These are phyloP conservation scores for Abscondita cerata DNA, from an alignment of 2,888 invertebrate genomes.

Conservation along the genomic window DNA sequence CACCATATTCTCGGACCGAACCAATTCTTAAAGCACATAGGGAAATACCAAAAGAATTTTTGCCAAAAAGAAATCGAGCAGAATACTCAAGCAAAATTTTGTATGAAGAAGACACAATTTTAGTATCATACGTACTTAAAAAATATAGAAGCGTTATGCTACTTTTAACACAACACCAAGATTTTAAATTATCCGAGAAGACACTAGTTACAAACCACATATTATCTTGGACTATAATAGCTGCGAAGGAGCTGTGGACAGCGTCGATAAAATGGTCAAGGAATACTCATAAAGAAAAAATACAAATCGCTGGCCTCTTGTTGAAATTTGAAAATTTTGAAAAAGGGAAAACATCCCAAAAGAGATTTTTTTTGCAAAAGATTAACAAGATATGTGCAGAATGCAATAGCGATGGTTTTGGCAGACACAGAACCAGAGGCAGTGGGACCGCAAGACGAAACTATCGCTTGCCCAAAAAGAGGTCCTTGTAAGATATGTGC, in stretches of 20 bases:
- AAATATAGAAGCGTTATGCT: background rate
- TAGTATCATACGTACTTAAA: slow-evolving; percentile 1
- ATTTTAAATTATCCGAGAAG: background rate
- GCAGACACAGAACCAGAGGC: no score
- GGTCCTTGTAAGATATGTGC: no score
- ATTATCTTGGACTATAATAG: slow-evolving; percentile 3
- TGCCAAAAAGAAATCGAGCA: background rate
- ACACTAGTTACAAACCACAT: background rate
- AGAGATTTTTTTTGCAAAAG: no score
- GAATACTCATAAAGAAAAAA: no score
- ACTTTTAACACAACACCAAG: background rate
- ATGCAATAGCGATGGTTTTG: no score
- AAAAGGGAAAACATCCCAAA: no score
- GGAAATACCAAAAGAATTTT: slow-evolving; percentile 1
- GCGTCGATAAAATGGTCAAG: no score
- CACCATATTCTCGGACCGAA: background rate
- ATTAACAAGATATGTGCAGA: no score
- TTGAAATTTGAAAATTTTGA: no score
- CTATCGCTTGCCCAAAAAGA: no score
- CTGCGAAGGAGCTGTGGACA: background rate
- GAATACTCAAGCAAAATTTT: slow-evolving; percentile 4
- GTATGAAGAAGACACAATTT: slow-evolving; percentile 1
- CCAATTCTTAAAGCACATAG: slow-evolving; percentile 5
- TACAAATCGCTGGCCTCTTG: no score
- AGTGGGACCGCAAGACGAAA: no score